A percentile compares a stretch with the other conserved stretches of the same genome.
Evolutionary conservation across 2,888 invertebrate species (phyloP).

Genomic region (Temnothorax ravouxi): DNA sequence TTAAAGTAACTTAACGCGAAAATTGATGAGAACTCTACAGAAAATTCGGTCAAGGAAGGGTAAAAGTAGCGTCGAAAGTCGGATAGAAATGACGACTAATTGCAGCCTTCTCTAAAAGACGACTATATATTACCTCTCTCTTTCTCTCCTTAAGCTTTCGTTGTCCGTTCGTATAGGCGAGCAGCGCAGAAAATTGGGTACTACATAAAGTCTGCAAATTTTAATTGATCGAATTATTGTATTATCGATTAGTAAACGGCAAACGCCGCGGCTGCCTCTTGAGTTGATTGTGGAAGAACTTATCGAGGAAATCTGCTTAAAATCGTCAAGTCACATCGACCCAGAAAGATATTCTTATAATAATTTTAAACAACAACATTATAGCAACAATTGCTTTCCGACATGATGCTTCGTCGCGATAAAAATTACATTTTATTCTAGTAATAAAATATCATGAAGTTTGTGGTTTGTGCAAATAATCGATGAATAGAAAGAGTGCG

Average conservation of each 20-base stretch:
- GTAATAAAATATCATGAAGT: not conserved
- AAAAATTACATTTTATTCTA: not conserved
- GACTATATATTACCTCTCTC: conserved; percentile 23
- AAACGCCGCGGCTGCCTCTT: conserved; percentile 33
- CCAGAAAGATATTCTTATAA: not conserved
- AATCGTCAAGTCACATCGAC: not conserved
- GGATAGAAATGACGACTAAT: conserved; percentile 65
- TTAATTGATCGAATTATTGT: conserved; percentile 72
- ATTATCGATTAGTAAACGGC: conserved; percentile 64
- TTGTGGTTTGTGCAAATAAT: too few species aligned
- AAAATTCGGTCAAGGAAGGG: conserved; percentile 42
- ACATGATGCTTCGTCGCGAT: not conserved
- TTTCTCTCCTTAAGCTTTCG: conserved; percentile 49
- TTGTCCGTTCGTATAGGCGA: conserved; percentile 32
- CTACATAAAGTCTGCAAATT: conserved; percentile 40
- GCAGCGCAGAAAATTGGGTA: not conserved
- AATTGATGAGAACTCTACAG: conserved; percentile 50
- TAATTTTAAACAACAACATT: not conserved
- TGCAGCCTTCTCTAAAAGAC: conserved; percentile 55
- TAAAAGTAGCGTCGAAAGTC: conserved; percentile 50
- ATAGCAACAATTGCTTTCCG: not conserved
- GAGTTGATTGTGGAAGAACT: conserved; percentile 6
- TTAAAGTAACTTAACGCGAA: not conserved
- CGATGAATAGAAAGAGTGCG: too few species aligned
- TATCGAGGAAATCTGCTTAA: not conserved